phyloP scores from a whole-genome alignment of 2,113 vertebrate species.

The Callipepla squamata region DNA sequence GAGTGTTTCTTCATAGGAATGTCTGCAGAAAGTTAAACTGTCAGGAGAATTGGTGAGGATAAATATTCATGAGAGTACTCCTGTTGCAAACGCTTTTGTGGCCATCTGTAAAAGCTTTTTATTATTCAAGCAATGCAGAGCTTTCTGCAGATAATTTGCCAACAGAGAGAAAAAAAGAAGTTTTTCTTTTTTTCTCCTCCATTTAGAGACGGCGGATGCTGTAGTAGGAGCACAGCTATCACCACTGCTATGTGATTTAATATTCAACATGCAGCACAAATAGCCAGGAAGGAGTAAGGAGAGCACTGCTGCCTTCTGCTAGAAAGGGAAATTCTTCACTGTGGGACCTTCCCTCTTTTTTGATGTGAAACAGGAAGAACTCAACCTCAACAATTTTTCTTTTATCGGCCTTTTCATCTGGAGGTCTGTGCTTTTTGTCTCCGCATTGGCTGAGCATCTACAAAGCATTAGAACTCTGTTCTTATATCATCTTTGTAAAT shows the following conservation, averaged over 20 bases:
- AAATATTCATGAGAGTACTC: slow-evolving; percentile 65
- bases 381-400: not conserved
- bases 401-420: not conserved
- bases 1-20: slow-evolving; percentile 23
- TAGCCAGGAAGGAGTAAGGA: not conserved
- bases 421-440: not conserved
- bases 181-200: not conserved
- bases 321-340: not conserved
- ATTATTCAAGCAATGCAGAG: slow-evolving; percentile 53
- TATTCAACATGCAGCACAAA: not conserved
- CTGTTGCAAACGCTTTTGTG: not conserved
- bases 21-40: slow-evolving; percentile 40
- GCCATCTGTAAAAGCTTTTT: slow-evolving; percentile 66
- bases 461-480: not conserved
- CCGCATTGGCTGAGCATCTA: not conserved
- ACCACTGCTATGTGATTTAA: not conserved
- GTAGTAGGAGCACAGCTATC: not conserved
- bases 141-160: slow-evolving; percentile 55
- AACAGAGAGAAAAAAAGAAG: not conserved
- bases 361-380: not conserved
- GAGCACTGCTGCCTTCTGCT: not conserved
- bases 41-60: slow-evolving; percentile 40
- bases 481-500: not conserved
- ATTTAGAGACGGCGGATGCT: not conserved
- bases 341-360: not conserved